Evolutionary conservation across 2,113 vertebrate genomes (phyloP), one percentile per base, ranked within the genome.

Genomic region (Irena cyanogastra): DNA sequence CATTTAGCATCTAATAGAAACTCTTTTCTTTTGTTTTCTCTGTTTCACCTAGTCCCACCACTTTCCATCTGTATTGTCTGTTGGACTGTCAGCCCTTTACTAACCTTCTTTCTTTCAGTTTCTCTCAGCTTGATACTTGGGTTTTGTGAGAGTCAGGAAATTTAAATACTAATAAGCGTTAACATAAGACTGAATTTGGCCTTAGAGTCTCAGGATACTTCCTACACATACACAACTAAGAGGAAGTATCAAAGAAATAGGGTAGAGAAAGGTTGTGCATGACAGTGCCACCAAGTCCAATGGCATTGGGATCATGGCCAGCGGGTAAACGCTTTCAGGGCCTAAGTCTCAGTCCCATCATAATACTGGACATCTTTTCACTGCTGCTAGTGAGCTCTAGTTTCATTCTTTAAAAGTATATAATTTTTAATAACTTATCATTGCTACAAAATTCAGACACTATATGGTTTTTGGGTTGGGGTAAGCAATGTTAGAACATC

Each of bases 81-180:
- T 96, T 94, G 96, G 78, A 93, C 95, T 96, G 91, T 97, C 93
- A 95, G 56, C 49, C 91, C 89, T 93, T 95, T 89, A 94, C 92
- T 95, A 96, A 92, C 82, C 83, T 87, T 63, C 81, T 93, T 96
- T 95, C 95, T 93, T 94, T 91, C 93, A 94, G n/a, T 97, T 94
- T 95, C 87, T 97, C 93, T 92, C 93, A 97, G 69, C 92, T 95
- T 76, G 27, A 74, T 93, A 81, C 91, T 96, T 97, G 94, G 75
- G 89, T 95, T 97, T 96, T 94, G 39, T 91, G 93, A 97, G 95
- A 97, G 90, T 88, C 94, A 94, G 80, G 92, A 94, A 92, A 79
- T 92, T 78, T 45, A 89, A 75, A 78, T 72, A 72, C 63, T 88
- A 35, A 21, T 80, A 74, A 88, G 31, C 44, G 75, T 78, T 90